Evolutionary conservation across 1,140 invertebrate species (phyloP), one percentile per base, ranked within the genome.

Genomic region (Drosophila melanica): DNA sequence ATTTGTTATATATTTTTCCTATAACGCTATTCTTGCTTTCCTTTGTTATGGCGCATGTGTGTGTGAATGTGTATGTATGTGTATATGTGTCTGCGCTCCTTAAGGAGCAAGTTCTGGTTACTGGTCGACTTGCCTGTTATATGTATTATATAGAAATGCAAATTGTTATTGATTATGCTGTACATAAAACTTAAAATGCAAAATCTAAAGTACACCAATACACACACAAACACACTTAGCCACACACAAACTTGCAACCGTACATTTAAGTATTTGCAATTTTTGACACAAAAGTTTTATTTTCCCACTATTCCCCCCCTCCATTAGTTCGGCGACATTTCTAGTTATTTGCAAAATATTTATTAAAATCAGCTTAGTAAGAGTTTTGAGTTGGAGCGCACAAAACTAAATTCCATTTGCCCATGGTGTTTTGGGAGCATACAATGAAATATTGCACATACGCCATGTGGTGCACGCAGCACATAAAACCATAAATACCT

Each of bases 121-220:
- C 7, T 57, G 60, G 59, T 63, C 67, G 63, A 67, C 76, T 85
- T 64, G 39, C 77, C 57, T 69, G 51, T 20, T 48, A 41, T 42
- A 48, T 23, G 48, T 58, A 35, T 67, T 73, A 44, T 64, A 73
- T 72, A 79, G 69, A 86, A 86, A 86, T 86, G 82, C 75, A 87
- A 87, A 87, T 87, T 87, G 84, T 87, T 87, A 87, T 87, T 87
- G 82, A 87, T 87, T 87, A 87, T 89, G 82, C 68, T 73, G 39
- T 82, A 79, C 67, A 82, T 79, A 82, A 75, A 77, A 71, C 77
- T 64, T 42, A 71, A 57, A 77, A 66, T 10, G 55, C 51, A 75
- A 60, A 79, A 58, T 60, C 44, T 54, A 62, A 42, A 62, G 63
- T 58, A 63, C 63, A 58, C 57, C 59, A 54, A 75, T 39, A 62